These are phyloP conservation scores for Melanophora roralis DNA, from an alignment of 2,888 invertebrate species.

Conservation along the genomic window DNA sequence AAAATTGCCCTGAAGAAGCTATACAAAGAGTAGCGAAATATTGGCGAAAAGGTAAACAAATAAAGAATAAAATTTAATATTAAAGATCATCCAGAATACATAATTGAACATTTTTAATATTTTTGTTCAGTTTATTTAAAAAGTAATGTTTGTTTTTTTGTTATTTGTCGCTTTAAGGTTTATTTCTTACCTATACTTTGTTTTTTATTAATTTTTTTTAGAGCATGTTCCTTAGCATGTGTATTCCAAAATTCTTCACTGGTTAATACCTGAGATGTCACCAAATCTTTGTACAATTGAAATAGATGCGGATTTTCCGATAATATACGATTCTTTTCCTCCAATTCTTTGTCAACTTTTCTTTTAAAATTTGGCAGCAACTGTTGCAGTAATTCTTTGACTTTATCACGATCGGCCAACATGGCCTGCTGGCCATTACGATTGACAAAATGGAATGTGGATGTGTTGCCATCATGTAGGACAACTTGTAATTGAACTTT, in stretches of 20 bases:
- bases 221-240: constrained; percentile 87
- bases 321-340: constrained; percentile 92
- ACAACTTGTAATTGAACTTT: constrained; percentile 99
- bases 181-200: constrained; percentile 87
- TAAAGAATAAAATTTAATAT: too few species aligned
- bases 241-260: constrained; percentile 99
- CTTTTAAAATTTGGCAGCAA: constrained; percentile 94
- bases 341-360: constrained; percentile 92
- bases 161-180: neutral
- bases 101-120: too few species aligned
- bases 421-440: constrained; percentile 89
- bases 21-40: too few species aligned
- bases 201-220: constrained; percentile 84
- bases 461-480: constrained; percentile 93
- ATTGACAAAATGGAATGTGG: constrained; percentile 98
- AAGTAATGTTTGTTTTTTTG: too few species aligned
- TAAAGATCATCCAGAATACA: too few species aligned
- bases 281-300: constrained; percentile 97
- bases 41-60: too few species aligned
- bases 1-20: too few species aligned
- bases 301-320: constrained; percentile 93
- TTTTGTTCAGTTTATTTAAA: too few species aligned
- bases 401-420: constrained; percentile 92
- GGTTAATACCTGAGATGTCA: constrained; percentile 95
- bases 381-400: constrained; percentile 93